phyloP scores from a whole-genome alignment of 2,113 vertebrate species.

The Burhinus oedicnemus region DNA sequence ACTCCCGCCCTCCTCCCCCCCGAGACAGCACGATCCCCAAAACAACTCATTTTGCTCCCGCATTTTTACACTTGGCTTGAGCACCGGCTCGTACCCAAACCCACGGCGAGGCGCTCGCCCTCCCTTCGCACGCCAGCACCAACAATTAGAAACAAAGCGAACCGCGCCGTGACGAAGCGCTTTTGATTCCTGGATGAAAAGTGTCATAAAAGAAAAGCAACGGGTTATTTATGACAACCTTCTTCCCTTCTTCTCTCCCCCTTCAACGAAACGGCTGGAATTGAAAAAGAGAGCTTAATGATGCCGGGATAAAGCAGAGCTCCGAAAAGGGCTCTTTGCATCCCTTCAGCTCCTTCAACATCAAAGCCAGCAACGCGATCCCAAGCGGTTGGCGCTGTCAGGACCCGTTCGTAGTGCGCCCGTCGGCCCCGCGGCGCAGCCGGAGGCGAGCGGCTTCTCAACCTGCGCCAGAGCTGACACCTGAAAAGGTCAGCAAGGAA shows the following conservation, averaged over 20 bases:
- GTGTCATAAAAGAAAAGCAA: not conserved
- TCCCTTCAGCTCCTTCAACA: not conserved
- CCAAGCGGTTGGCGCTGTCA: not conserved
- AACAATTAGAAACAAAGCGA: not conserved
- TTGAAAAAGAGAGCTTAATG: not conserved
- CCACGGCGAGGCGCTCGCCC: fast-evolving
- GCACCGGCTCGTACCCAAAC: not conserved
- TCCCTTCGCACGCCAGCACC: not conserved
- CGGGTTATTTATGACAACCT: not conserved
- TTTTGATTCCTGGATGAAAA: not conserved
- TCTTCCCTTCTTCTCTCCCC: too few species aligned
- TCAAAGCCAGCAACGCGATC: not conserved
- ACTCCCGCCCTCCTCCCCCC: too few species aligned
- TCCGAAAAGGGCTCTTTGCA: not conserved
- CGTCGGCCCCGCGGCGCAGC: not conserved
- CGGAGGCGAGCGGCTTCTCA: not conserved
- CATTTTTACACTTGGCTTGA: not conserved
- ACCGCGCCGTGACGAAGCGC: fast-evolving
- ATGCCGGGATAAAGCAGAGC: not conserved
- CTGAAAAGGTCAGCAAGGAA: not conserved
- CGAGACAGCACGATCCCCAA: not conserved
- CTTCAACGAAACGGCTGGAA: not conserved
- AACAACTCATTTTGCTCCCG: not conserved
- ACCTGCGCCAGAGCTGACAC: not conserved
- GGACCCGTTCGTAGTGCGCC: not conserved